phyloP scores from a whole-genome alignment of 2,888 invertebrate genomes.

The Pristionchus maxplancki region DNA sequence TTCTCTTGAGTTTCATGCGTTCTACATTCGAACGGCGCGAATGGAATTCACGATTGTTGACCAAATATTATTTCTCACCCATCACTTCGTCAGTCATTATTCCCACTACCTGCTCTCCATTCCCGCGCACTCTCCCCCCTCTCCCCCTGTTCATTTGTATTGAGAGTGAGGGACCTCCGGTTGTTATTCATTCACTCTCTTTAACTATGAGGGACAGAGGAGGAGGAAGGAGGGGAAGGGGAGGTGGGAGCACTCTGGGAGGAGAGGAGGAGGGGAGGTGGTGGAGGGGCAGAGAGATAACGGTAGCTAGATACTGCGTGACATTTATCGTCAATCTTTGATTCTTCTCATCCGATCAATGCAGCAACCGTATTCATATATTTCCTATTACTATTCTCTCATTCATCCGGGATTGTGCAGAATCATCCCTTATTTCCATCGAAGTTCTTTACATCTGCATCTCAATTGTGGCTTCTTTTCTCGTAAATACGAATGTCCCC shows the following conservation, averaged over 20 bases:
- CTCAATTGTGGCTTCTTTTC: not conserved
- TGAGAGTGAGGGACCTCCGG: conserved; percentile 31
- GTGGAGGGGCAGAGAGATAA: not conserved
- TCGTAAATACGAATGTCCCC: not conserved
- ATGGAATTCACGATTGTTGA: not conserved
- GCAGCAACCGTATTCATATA: not conserved
- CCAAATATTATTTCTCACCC: not conserved
- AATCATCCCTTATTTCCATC: not conserved
- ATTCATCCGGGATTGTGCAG: not conserved
- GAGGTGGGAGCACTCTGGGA: not conserved
- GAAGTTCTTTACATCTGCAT: not conserved
- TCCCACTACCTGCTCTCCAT: not conserved
- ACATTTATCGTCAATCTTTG: not conserved
- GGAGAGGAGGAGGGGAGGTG: conserved; percentile 9
- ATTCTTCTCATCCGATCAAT: not conserved
- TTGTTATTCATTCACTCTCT: conserved; percentile 18
- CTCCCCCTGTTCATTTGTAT: conserved; percentile 22
- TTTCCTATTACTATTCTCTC: not conserved
- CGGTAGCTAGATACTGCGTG: not conserved
- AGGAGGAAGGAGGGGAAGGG: conserved; percentile 6
- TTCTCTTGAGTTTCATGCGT: not conserved
- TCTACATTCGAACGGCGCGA: not conserved
- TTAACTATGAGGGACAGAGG: not conserved
- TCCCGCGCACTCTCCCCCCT: conserved; percentile 4
- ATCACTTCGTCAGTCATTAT: not conserved